A percentile compares a stretch with the other conserved stretches of the same genome.
Evolutionary conservation across 1,140 invertebrate species (phyloP).

Genomic region (Drosophila pachea): DNA sequence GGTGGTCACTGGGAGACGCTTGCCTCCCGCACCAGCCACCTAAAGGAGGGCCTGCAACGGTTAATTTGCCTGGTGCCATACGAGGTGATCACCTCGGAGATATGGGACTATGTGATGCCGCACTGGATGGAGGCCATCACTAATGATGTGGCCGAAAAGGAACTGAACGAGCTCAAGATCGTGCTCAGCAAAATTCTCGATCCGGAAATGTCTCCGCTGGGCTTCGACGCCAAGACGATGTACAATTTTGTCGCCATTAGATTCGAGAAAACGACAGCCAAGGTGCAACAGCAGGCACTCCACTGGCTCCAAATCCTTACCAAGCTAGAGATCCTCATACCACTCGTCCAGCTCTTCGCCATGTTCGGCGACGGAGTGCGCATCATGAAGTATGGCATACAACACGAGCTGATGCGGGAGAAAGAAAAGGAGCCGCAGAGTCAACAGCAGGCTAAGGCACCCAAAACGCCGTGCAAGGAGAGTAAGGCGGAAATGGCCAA

Average conservation of each 20-base stretch:
- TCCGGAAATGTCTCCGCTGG: slow-evolving; percentile 95
- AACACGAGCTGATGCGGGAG: slow-evolving; percentile 79
- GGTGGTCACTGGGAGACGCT: slow-evolving; percentile 97
- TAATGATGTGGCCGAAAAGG: slow-evolving; percentile 95
- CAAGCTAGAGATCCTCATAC: slow-evolving; percentile 92
- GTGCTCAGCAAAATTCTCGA: slow-evolving; percentile 97
- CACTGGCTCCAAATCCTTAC: slow-evolving; percentile 97
- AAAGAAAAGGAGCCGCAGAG: slow-evolving; percentile 72
- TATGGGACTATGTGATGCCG: slow-evolving; percentile 99
- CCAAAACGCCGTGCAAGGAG: slow-evolving; percentile 78
- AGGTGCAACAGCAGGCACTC: slow-evolving; percentile 95
- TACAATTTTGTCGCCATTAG: slow-evolving; percentile 95
- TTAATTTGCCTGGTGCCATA: slow-evolving; percentile 98
- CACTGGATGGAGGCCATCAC: slow-evolving; percentile 99
- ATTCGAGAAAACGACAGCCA: slow-evolving; percentile 90
- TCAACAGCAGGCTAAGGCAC: slow-evolving; percentile 67
- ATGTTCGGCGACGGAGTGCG: slow-evolving; percentile 92
- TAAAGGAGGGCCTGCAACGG: slow-evolving; percentile 95
- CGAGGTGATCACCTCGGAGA: slow-evolving; percentile 96
- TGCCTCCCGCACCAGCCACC: slow-evolving; percentile 92
- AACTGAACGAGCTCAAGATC: slow-evolving; percentile 93
- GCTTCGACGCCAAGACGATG: slow-evolving; percentile 95
- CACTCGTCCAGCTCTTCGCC: slow-evolving; percentile 89
- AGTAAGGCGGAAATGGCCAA: slow-evolving; percentile 66
- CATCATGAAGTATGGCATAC: slow-evolving; percentile 82